A percentile compares a stretch with the other conserved stretches of the same genome.
phyloP scores from a whole-genome alignment of 2,888 invertebrate species.

The Patella pellucida region DNA sequence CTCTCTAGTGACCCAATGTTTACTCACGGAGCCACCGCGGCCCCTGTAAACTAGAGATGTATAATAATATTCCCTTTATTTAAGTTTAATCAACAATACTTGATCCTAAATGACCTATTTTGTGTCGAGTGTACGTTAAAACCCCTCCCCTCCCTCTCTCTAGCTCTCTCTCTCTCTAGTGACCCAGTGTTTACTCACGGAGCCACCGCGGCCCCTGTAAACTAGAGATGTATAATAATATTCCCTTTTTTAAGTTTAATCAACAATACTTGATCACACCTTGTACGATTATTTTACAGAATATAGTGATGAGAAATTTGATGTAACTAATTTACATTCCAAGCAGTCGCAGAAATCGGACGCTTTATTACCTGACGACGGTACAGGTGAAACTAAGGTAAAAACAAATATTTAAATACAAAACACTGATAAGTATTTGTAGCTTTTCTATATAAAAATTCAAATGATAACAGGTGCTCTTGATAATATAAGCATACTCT shows the following conservation, averaged over 20 bases:
- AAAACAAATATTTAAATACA: not conserved
- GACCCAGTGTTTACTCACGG: no score
- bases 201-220: no score
- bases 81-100: not conserved
- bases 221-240: no score
- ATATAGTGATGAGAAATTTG: slow-evolving; percentile 59
- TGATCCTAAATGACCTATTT: no score
- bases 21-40: no score
- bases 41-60: no score
- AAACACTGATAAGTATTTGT: not conserved
- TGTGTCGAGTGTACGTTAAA: no score
- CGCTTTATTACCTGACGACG: slow-evolving; percentile 84
- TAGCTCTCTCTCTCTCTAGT: no score
- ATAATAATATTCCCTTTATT: not conserved
- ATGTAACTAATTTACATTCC: slow-evolving; percentile 62
- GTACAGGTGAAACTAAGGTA: slow-evolving; percentile 75
- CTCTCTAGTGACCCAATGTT: no score
- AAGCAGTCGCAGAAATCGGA: slow-evolving; percentile 75
- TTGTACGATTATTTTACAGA: slow-evolving; percentile 25
- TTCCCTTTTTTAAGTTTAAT: not conserved
- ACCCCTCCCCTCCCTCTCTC: no score
- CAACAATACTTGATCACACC: not conserved
- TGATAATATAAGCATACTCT: no score
- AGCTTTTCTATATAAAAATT: not conserved
- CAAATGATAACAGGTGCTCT: no score